Evolutionary conservation across 2,797 vertebrate genomes (phyloP), one percentile per base, ranked within the genome.

Genomic region (Psittacula echo): DNA sequence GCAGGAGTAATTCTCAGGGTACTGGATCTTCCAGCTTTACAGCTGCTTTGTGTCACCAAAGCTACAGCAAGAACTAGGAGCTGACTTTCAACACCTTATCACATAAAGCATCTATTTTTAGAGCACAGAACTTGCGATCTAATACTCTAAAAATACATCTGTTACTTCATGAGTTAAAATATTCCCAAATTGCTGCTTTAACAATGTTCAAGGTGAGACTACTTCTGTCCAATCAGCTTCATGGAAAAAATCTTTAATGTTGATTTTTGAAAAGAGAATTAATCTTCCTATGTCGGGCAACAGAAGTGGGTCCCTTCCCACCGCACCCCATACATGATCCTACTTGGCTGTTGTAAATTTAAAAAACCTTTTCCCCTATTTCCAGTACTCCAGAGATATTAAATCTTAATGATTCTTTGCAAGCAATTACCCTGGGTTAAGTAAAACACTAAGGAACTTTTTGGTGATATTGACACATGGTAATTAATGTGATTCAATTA

Each of bases 401-500:
- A 87, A 88, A 93, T 68, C 97, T 97, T 98, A 98, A 97, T 96
- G 97, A 97, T 82, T 97, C 91, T 97, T 98, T 95, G 64, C 86
- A 96, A 96, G 94, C 91, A 95, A 86, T 98, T 97, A 98, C 98
- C 97, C 95, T 92, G 94, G 97, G 97, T 97, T 98, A 97, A 98
- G 97, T 96, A 98, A 97, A 97, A 95, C 70, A 84, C 78, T 67
- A 50, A 77, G 65, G 85, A 87, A 88, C 62, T 66, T 87, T 93
- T 83, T 68, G 50, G 95, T 90, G 53, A 89, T 89, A 96, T 39
- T 86, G 92, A 95, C 72, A 91, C 37, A 42, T 44, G 14, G 97
- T 98, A 98, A 98, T 98, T 96, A 97, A 96, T 80, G 93, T 79
- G 60, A 96, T 86, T 96, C 90, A 98, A 98, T 98, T 98, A 98